Evolutionary conservation across 2,888 invertebrate species (phyloP), one percentile per base, ranked within the genome.

Genomic region (Augochlorella aurata): DNA sequence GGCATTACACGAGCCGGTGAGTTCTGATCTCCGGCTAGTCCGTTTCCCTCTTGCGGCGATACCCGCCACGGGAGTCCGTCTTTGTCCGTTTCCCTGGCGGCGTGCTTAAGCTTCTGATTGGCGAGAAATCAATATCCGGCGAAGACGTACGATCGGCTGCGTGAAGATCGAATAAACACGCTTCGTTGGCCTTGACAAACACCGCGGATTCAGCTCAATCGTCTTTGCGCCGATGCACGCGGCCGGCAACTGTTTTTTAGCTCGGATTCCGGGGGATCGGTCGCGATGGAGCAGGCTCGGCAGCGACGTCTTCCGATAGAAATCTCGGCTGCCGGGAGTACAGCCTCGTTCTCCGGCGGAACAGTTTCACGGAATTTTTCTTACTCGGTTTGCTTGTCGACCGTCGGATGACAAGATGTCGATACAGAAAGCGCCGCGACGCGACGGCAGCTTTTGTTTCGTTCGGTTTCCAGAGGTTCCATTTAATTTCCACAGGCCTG

Each of bases 1-100:
- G 68, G 86, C 89, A 89, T 91, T 89, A 89, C 86, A 87, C 88
- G 91, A 87, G 66, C 84, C 86, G 85, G 79, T 90, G 89, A 74
- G 84, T 88, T 74, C 82, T 76, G 81, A 87, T 88, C 85, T 82
- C 81, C 61, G 65, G 77, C 49, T 66, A 72, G n/a, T 44, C 18
- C 67, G 54, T 79, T 70, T 76, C 80, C 77, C 50, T 72, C 61
- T 79, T 68, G 44, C 44, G 44, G 16, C 14, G 29, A 49, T 67
- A 54, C 67, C 29, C 54, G n/a, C 21, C 52, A 9, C 50, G 61
- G 65, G 49, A 44, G 45, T 73, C 61, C 63, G 54, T 72, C 68
- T 61, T 72, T 66, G 61, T 72, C 79, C 58, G 63, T 76, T 74
- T 61, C 47, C n/a, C 44, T 58, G 24, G 21, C 54, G 29, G 50